These are phyloP conservation scores for Vespertilio murinus DNA, from an alignment of 2,797 vertebrate species.

Conservation along the genomic window DNA sequence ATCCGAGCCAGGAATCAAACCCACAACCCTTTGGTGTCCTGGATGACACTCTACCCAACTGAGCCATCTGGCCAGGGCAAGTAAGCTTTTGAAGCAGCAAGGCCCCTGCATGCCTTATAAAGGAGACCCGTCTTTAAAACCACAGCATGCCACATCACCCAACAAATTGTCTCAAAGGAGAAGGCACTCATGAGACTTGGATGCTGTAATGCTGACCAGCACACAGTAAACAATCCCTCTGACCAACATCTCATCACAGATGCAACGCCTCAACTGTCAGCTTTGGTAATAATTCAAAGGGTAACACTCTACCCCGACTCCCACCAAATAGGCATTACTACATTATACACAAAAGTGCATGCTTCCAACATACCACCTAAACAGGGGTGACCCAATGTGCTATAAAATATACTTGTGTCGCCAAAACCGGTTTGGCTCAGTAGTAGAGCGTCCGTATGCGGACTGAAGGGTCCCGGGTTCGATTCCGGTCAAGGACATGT, in stretches of 20 bases:
- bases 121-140: neutral
- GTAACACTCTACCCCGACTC: neutral
- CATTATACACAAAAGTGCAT: neutral
- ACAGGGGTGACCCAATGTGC: neutral
- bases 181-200: neutral
- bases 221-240: neutral
- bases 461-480: too few relatives aligned
- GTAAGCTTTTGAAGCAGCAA: slow-evolving; percentile 1
- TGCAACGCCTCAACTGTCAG: neutral
- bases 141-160: neutral
- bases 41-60: neutral
- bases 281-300: neutral
- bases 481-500: too few relatives aligned
- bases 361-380: neutral
- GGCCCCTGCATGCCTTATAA: neutral
- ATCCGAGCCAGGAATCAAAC: neutral
- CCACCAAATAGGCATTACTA: neutral
- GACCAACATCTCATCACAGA: neutral
- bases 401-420: neutral
- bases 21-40: neutral
- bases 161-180: neutral
- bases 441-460: too few relatives aligned
- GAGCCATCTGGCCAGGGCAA: neutral
- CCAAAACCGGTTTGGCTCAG: too few relatives aligned
- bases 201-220: neutral